Evolutionary conservation across 1,140 invertebrate genomes (phyloP).

Genomic region (Drosophila tani): DNA sequence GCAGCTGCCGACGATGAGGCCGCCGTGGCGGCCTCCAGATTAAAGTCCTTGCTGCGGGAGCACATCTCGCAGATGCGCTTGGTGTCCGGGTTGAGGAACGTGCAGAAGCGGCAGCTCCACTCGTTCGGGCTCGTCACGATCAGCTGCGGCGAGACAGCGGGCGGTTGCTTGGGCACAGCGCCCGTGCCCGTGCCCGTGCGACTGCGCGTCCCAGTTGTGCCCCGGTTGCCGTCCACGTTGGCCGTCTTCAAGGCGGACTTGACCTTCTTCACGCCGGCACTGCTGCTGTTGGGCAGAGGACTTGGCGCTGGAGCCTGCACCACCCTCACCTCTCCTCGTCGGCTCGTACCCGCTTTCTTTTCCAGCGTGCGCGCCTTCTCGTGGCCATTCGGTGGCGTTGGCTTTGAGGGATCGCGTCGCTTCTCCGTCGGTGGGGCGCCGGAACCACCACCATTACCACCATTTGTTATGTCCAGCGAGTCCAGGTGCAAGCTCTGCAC

Average conservation of each 20-base stretch:
- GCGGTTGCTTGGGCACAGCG: constrained; percentile 65
- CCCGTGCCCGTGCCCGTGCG: constrained; percentile 58
- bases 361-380: constrained; percentile 66
- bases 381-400: constrained; percentile 30
- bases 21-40: constrained; percentile 63
- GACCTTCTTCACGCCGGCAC: constrained; percentile 62
- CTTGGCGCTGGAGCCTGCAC: constrained; percentile 52
- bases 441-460: constrained; percentile 3
- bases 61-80: constrained; percentile 91
- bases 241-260: constrained; percentile 74
- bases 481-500: constrained; percentile 78
- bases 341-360: constrained; percentile 41
- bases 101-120: constrained; percentile 90
- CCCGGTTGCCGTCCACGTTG: constrained; percentile 55
- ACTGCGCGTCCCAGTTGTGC: constrained; percentile 27
- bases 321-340: constrained; percentile 23
- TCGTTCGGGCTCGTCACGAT: constrained; percentile 77
- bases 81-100: constrained; percentile 87
- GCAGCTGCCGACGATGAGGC: constrained; percentile 52
- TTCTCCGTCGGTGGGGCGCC: constrained; percentile 50
- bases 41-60: constrained; percentile 86
- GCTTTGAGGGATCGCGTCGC: constrained; percentile 42
- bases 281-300: constrained; percentile 51
- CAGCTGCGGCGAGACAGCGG: constrained; percentile 62
- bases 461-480: constrained; percentile 68